Percentiles rank a stretch among this genome's conserved stretches.
Conservation (phyloP, 2,888 invertebrate species). For the Pterobdella sp. region DNA sequence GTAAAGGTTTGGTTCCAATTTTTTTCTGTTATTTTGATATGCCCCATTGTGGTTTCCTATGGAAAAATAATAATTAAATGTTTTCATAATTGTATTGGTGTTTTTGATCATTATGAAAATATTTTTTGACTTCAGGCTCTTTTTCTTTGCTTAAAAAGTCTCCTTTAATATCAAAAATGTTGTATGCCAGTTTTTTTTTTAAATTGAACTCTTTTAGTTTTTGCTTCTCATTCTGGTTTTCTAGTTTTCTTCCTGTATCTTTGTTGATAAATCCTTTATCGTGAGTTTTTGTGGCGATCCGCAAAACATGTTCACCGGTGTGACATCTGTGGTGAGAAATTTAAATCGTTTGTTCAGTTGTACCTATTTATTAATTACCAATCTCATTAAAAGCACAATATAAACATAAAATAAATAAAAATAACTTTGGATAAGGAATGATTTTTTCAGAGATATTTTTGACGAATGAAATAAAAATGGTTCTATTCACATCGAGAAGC, state of each 20-base stretch:
- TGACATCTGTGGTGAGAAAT: background rate
- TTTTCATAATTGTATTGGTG: too few species aligned
- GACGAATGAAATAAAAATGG: too few species aligned
- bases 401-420: too few species aligned
- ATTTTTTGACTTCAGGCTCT: background rate
- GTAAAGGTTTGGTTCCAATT: conserved; percentile 32
- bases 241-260: background rate
- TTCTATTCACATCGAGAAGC: too few species aligned
- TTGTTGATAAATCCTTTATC: conserved; percentile 10
- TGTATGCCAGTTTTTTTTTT: background rate
- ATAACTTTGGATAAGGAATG: too few species aligned
- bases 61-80: too few species aligned
- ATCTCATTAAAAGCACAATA: too few species aligned
- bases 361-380: background rate
- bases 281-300: conserved; percentile 5
- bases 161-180: background rate
- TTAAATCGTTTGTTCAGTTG: background rate
- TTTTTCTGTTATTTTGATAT: background rate
- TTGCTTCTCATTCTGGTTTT: background rate
- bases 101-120: background rate
- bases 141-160: background rate
- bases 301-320: background rate
- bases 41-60: background rate
- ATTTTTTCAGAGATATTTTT: too few species aligned
- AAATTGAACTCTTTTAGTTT: background rate